Base-by-base conservation (phyloP, 1,140 invertebrate species). In the Hormaphis cornu region DNA sequence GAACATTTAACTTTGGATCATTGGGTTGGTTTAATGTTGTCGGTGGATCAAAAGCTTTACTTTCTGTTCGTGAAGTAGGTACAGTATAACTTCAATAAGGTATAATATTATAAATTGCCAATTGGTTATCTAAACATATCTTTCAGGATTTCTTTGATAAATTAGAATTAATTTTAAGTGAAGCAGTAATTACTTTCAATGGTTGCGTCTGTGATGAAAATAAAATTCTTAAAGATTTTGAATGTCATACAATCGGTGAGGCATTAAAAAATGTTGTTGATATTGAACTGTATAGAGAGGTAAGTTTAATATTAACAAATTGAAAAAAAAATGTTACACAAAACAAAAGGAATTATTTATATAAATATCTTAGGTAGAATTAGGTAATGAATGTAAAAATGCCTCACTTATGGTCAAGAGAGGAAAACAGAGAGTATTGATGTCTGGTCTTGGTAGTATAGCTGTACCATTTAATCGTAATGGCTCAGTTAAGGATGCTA, bases 1-100 rank as follows among this genome's bases (percentile, higher is more conserved):
- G 61, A 66, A 66, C 28, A 33, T 66, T 66, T 48, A 66, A 66
- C n/a, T 66, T 66, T 50, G 61, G 44, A 33, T 2, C 61, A 50
- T 14, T 66, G 18, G 61, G 50, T 33, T 24, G 16, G 12, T 9
- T 66, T 50, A 50, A 66, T 66, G 20, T 66, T 20, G 20, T 28
- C n/a, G 61, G 61, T 46, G 61, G 61, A 66, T 12, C 26, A n/a
- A 66, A 48, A 50, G 28, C 44, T n/a, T 35, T 66, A 30, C 24
- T 46, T 50, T 66, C 44, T 35, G 50, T 66, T 20, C 24, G 61
- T 22, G 59, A 66, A 4, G 61, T 66, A 58, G 37, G 10, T n/a
- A n/a, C n/a, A n/a, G n/a, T n/a, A n/a, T n/a, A n/a, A n/a, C n/a
- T n/a, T n/a, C n/a, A n/a, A n/a, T n/a, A n/a, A n/a, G n/a, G n/a